These are phyloP conservation scores for Astreopora myriophthalma DNA, from an alignment of 64 coral and sea anemone species.

Conservation along the genomic window DNA sequence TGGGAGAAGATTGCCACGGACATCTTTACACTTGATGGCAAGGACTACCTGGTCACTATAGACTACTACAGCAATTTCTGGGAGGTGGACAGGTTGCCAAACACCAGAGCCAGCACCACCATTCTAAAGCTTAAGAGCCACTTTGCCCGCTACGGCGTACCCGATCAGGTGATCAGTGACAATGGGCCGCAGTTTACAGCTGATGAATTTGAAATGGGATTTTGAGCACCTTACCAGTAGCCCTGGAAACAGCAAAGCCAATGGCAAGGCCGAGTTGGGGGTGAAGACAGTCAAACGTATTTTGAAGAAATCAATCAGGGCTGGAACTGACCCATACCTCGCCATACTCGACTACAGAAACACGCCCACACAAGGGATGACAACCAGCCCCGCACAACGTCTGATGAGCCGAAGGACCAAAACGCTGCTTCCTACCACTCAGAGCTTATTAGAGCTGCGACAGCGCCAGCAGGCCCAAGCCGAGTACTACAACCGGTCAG, in stretches of 20 bases:
- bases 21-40: slow-evolving; percentile 11
- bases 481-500: background rate
- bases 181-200: slow-evolving; percentile 13
- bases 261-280: slow-evolving; percentile 48
- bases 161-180: background rate
- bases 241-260: slow-evolving; percentile 21
- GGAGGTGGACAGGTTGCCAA: background rate
- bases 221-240: slow-evolving; percentile 40
- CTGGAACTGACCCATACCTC: slow-evolving; percentile 23
- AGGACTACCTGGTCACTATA: slow-evolving; percentile 14
- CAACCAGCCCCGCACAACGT: slow-evolving; percentile 35
- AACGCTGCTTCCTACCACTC: background rate
- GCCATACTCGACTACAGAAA: background rate
- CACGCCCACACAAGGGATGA: slow-evolving; percentile 17
- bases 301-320: background rate
- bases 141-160: background rate
- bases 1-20: slow-evolving; percentile 1
- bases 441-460: background rate
- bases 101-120: background rate
- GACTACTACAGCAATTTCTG: slow-evolving; percentile 35
- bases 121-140: background rate
- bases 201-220: background rate
- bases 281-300: slow-evolving; percentile 20
- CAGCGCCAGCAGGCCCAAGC: background rate
- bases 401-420: background rate